Evolutionary conservation across 2,888 invertebrate genomes (phyloP), one percentile per base, ranked within the genome.

Genomic region (Aspidiotus rigidus): DNA sequence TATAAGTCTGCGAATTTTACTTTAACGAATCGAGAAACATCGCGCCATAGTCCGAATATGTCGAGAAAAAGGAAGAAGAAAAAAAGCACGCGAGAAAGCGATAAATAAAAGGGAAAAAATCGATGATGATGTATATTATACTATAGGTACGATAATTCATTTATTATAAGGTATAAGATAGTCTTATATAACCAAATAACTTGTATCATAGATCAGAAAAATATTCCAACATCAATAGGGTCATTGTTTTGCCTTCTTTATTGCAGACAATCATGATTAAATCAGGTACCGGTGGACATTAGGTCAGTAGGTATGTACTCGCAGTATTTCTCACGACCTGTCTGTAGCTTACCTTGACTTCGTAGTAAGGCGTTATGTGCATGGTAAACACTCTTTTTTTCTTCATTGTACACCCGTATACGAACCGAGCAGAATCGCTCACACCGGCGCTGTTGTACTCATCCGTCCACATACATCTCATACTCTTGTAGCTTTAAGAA

Each of bases 191-290:
- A 49, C 49, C 49, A n/a, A 49, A 49, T 49, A 49, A 49, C 49
- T 11, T 49, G 49, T 49, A n/a, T 49, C 49, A 49, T 49, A 49
- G 49, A 49, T 49, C 49, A 49, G 49, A 49, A 49, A 49, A 49
- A 49, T 49, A 6, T 49, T 49, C 49, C 49, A n/a, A 49, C 49
- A 49, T 49, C 49, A 49, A 49, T 49, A 49, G 62, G 63, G 63
- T 63, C 63, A 63, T 63, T 63, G 63, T 63, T 63, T 63, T 63
- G 49, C 39, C 53, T 16, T 62, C 28, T 16, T 5, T 63, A 63
- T 63, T 63, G 63, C 63, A 63, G 63, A 63, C 63, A 63, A 63
- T 63, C 63, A 53, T 63, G 63, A 63, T 63, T 63, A 63, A 63
- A 63, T 63, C 63, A 63, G 63, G 63, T 63, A 63, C 53, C 63